Conservation (phyloP, 2,113 vertebrate genomes). For the Hassar affinis region DNA sequence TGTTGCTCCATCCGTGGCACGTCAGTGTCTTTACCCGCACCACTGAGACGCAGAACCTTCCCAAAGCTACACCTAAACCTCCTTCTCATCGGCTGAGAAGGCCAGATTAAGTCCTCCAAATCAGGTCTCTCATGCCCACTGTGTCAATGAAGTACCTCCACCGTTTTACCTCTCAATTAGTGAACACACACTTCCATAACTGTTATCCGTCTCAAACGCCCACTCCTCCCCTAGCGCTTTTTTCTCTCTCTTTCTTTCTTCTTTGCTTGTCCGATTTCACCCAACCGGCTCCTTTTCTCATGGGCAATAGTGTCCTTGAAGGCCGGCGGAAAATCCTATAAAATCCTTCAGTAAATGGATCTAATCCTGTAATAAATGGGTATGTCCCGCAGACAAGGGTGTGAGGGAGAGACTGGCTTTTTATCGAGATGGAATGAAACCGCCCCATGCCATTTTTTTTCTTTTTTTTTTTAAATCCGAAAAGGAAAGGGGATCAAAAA, state of each 20-base stretch:
- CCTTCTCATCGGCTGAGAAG: constrained; percentile 23
- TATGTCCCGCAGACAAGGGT: constrained; percentile 80
- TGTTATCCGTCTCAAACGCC: constrained; percentile 20
- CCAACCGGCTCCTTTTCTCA: constrained; percentile 34
- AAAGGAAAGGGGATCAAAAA: constrained; percentile 48
- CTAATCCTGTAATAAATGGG: constrained; percentile 81
- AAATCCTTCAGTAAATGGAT: constrained; percentile 78
- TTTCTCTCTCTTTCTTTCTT: constrained; percentile 33
- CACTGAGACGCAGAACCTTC: constrained; percentile 7
- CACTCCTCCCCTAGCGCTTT: constrained; percentile 3
- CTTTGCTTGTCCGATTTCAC: constrained; percentile 40
- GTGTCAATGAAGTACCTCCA: constrained; percentile 43
- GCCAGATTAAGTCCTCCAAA: constrained; percentile 38
- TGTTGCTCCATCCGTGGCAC: background rate
- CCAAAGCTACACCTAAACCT: constrained; percentile 17
- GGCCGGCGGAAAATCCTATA: constrained; percentile 75
- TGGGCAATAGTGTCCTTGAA: constrained; percentile 76
- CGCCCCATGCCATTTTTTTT: constrained; percentile 55
- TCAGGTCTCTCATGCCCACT: constrained; percentile 4
- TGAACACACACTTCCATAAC: constrained; percentile 39
- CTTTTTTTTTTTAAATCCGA: constrained; percentile 64
- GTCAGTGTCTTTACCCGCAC: background rate
- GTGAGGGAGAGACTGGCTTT: constrained; percentile 60
- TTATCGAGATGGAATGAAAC: constrained; percentile 75
- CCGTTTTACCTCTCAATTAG: constrained; percentile 54